These are phyloP conservation scores for Shargacucullia verbasci DNA, from an alignment of 2,888 invertebrate species.

Conservation along the genomic window DNA sequence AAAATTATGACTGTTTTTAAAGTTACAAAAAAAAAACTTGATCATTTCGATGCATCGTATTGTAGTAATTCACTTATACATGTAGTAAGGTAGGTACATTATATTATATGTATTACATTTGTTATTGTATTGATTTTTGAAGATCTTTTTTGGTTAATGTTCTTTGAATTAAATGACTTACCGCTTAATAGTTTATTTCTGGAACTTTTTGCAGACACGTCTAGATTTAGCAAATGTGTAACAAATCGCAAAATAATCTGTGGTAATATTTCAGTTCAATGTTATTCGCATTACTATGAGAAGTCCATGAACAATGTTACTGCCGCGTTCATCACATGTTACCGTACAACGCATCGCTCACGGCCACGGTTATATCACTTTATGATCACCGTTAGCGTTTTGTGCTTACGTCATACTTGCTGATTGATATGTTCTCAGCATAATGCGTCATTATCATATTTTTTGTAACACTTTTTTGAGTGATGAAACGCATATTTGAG, in stretches of 20 bases:
- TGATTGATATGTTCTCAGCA: conserved; percentile 47
- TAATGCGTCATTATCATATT: conserved; percentile 42
- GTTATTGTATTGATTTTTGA: no score
- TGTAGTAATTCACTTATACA: no score
- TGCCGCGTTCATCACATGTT: conserved; percentile 23
- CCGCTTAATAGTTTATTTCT: background rate
- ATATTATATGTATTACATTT: no score
- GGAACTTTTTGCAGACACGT: conserved; percentile 7
- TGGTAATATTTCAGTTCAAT: conserved; percentile 29
- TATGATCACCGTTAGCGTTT: conserved; percentile 64
- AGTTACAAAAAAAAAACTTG: no score
- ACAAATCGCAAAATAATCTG: conserved; percentile 12
- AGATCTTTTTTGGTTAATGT: conserved; percentile 3
- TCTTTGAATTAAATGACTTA: no score
- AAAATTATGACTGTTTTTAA: no score
- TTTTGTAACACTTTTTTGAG: conserved; percentile 23
- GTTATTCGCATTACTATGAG: conserved; percentile 32
- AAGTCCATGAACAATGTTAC: conserved; percentile 21
- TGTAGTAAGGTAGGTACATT: no score
- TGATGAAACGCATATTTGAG: conserved; percentile 4
- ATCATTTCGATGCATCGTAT: no score
- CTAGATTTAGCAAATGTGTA: conserved; percentile 7
- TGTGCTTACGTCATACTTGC: conserved; percentile 57
- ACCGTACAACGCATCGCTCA: conserved; percentile 34
- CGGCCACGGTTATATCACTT: conserved; percentile 56